phyloP scores from a whole-genome alignment of 1,140 invertebrate genomes.

The Brevipalpus yothersi region DNA sequence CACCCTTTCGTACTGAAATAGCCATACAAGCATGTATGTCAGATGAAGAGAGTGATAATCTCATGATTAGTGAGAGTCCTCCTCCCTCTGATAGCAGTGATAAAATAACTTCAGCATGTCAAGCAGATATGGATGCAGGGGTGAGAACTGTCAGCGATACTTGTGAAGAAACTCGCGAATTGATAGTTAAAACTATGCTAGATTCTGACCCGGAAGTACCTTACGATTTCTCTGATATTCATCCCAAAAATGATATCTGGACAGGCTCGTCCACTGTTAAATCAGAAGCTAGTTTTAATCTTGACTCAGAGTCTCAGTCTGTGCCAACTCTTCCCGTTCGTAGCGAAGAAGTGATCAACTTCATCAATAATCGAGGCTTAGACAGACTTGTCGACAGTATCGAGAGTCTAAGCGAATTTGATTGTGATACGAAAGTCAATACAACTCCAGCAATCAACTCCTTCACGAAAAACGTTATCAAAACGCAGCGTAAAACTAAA shows the following conservation, averaged over 20 bases:
- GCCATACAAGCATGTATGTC: not conserved
- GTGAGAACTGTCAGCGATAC: too few species aligned
- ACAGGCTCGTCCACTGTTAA: not conserved
- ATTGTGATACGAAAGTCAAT: conserved; percentile 2
- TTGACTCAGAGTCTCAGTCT: not conserved
- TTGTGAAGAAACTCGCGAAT: not conserved
- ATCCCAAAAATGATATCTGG: not conserved
- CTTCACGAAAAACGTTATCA: not conserved
- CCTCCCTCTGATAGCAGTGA: not conserved
- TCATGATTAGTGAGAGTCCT: too few species aligned
- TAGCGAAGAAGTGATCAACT: not conserved
- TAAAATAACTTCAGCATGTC: not conserved
- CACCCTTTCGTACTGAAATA: not conserved
- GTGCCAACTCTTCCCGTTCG: not conserved
- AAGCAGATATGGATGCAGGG: not conserved
- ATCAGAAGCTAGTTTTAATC: not conserved
- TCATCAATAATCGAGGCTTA: not conserved
- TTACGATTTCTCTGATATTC: not conserved
- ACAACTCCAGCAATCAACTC: not conserved
- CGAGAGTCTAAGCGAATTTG: conserved; percentile 3
- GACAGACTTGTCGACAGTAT: conserved; percentile 1
- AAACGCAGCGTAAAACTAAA: not conserved
- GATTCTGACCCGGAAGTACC: not conserved
- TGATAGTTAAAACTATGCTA: not conserved
- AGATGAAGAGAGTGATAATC: not conserved